phyloP scores from a whole-genome alignment of 2,888 invertebrate genomes.

The Fabriciana adippe region DNA sequence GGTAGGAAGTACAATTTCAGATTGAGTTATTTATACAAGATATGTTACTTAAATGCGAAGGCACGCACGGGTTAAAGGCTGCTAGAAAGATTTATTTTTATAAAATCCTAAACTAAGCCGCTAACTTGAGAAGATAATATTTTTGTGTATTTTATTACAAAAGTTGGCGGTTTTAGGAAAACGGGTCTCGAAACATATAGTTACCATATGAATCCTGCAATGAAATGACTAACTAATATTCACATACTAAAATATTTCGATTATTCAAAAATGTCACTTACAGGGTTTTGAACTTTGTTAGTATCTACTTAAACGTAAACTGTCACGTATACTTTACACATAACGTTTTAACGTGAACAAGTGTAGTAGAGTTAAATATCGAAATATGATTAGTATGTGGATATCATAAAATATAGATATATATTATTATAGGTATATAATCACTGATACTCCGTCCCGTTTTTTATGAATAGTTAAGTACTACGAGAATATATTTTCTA shows the following conservation, averaged over 20 bases:
- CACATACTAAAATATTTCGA: slow-evolving; percentile 27
- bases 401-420: slow-evolving; percentile 45
- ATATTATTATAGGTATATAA: slow-evolving; percentile 40
- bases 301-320: background rate
- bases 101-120: slow-evolving; percentile 34
- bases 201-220: slow-evolving; percentile 76
- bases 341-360: background rate
- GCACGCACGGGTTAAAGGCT: slow-evolving; percentile 67
- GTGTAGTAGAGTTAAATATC: slow-evolving; percentile 2
- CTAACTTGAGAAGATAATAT: slow-evolving; percentile 8
- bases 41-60: slow-evolving; percentile 63
- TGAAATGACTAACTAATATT: slow-evolving; percentile 35
- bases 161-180: slow-evolving; percentile 57
- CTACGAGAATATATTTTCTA: slow-evolving; percentile 47
- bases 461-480: slow-evolving; percentile 42
- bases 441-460: slow-evolving; percentile 48
- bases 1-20: slow-evolving; percentile 60
- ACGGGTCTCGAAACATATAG: slow-evolving; percentile 78
- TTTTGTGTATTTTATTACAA: slow-evolving; percentile 3
- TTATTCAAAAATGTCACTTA: background rate
- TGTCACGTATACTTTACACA: background rate
- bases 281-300: slow-evolving; percentile 14
- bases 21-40: slow-evolving; percentile 59
- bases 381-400: slow-evolving; percentile 52
- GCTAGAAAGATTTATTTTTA: slow-evolving; percentile 56